These are phyloP conservation scores for Marmota monax DNA, from an alignment of 2,113 vertebrate species.

Conservation along the genomic window DNA sequence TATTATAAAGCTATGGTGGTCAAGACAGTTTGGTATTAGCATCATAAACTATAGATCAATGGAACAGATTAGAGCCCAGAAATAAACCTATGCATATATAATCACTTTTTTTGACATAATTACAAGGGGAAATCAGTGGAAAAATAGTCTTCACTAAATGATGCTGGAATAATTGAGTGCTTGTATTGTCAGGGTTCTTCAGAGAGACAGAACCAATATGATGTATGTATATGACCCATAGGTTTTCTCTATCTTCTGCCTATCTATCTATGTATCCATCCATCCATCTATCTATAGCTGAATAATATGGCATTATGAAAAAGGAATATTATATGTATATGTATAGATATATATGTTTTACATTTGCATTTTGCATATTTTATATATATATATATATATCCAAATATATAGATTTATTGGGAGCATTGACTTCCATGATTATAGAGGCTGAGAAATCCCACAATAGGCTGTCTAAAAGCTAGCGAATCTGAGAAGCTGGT, in stretches of 20 bases:
- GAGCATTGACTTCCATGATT: too few relatives aligned
- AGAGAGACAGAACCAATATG: background rate
- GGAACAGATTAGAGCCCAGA: background rate
- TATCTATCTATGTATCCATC: too few relatives aligned
- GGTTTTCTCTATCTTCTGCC: too few relatives aligned
- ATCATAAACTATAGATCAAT: background rate
- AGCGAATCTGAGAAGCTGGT: background rate
- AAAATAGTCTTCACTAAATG: background rate
- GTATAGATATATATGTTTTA: too few relatives aligned
- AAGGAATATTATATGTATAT: too few relatives aligned
- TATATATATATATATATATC: too few relatives aligned
- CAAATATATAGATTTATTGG: too few relatives aligned
- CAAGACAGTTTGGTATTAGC: background rate
- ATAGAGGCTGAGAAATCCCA: too few relatives aligned
- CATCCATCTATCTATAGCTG: too few relatives aligned
- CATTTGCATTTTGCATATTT: too few relatives aligned
- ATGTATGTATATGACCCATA: too few relatives aligned
- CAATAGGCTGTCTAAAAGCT: background rate
- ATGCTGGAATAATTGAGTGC: background rate
- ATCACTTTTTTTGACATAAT: slow-evolving; percentile 18
- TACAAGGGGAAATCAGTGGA: background rate
- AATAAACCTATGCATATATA: background rate
- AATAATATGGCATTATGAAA: too few relatives aligned
- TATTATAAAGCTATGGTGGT: background rate
- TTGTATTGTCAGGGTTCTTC: background rate